Conservation (phyloP, 2,888 invertebrate species). For the Melipona beecheii region DNA sequence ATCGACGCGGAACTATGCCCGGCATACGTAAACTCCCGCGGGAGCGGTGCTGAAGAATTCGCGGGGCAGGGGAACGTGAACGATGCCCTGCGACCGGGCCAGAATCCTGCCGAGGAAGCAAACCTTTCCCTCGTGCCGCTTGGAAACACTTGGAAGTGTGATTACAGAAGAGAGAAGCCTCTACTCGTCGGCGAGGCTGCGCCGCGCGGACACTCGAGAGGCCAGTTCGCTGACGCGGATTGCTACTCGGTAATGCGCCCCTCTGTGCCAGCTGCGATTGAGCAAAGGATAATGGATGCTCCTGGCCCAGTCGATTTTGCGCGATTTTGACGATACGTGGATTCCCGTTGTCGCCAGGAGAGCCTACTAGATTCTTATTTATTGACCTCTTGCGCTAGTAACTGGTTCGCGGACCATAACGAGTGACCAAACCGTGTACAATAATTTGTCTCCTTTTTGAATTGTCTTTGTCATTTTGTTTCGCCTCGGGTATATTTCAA, state of each 20-base stretch:
- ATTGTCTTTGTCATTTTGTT: no score
- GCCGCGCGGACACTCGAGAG: background rate
- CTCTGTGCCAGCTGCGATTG: conserved; percentile 2
- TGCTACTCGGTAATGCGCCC: background rate
- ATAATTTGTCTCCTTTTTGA: no score
- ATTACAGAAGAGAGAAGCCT: conserved; percentile 50
- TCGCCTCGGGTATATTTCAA: no score
- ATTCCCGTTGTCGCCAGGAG: no score
- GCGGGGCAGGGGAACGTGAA: conserved; percentile 50
- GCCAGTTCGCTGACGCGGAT: conserved; percentile 19
- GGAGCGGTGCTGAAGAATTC: background rate
- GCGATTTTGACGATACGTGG: no score
- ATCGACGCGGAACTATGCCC: conserved; percentile 72
- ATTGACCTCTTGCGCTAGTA: no score
- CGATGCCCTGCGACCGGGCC: conserved; percentile 49
- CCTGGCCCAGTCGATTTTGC: no score
- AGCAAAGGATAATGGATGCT: background rate
- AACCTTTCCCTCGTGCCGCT: conserved; percentile 32
- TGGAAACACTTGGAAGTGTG: conserved; percentile 64
- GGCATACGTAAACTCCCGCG: conserved; percentile 72
- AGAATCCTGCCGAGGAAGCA: conserved; percentile 53
- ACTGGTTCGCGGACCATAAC: no score
- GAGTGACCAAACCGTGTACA: no score
- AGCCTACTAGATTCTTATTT: no score
- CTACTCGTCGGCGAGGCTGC: conserved; percentile 1